These are phyloP conservation scores for Colossoma macropomum DNA, from an alignment of 2,113 vertebrate genomes.

Conservation along the genomic window DNA sequence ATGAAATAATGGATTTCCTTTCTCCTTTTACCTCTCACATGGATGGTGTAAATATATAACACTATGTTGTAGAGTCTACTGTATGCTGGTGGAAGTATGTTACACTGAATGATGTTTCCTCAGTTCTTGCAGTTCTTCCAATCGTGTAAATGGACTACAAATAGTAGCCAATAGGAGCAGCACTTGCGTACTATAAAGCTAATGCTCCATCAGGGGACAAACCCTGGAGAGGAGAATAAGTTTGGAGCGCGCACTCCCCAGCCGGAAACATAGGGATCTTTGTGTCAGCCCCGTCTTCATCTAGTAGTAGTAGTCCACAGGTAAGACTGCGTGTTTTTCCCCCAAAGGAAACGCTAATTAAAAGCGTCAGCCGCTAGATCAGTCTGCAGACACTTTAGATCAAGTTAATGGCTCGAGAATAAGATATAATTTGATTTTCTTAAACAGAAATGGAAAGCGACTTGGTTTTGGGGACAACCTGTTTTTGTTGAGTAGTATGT, in stretches of 20 bases:
- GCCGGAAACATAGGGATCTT: constrained; percentile 73
- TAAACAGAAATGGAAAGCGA: background rate
- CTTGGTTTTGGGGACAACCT: background rate
- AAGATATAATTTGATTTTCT: background rate
- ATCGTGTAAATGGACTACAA: constrained; percentile 91
- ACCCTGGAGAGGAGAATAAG: constrained; percentile 59
- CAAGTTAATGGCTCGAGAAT: background rate
- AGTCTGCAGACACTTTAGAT: background rate
- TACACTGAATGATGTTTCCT: background rate
- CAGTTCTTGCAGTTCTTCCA: constrained; percentile 59
- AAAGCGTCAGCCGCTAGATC: background rate
- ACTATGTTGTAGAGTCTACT: background rate
- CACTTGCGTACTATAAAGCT: constrained; percentile 80
- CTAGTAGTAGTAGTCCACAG: constrained; percentile 65
- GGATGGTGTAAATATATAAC: too few species aligned
- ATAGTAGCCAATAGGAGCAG: constrained; percentile 83
- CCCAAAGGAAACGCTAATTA: background rate
- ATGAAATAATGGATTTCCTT: too few species aligned
- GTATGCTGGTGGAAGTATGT: background rate
- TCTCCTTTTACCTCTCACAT: too few species aligned
- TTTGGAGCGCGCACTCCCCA: constrained; percentile 34
- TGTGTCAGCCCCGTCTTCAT: constrained; percentile 64
- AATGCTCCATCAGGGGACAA: background rate
- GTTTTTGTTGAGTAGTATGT: too few species aligned
- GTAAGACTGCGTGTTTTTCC: constrained; percentile 59